Base-by-base conservation (phyloP, 2,797 vertebrate genomes). In the Clarias platycephalus region DNA sequence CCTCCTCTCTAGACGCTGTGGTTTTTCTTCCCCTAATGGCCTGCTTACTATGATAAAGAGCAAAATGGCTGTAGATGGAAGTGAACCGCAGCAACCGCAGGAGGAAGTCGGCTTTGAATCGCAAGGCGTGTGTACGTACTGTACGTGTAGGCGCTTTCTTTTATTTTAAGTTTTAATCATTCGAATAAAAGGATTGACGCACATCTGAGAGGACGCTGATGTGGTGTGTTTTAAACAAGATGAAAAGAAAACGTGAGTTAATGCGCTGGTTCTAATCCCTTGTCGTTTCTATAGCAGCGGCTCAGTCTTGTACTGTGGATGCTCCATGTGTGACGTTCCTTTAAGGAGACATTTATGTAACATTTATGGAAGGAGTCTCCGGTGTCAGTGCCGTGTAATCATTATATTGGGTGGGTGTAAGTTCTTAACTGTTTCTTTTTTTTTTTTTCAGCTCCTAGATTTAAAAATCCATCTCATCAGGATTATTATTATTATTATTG, bases 1-100 rank as follows among this genome's bases (percentile, higher is more conserved):
- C 76, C 18, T 63, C 4, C 24, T 71, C 57, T 34, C 12, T 44
- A 31, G 77, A 72, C 13, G 20, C 18, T 67, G 84, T 64, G 84
- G 31, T 58, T 75, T 75, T 12, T 16, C 18, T 4, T 63, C 28
- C 68, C 5, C 58, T 85, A 85, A 85, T 85, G 78, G 31, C 26
- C 28, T 28, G 63, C 28, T 71, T 64, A 55, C 58, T 55, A 68
- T n/a, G 6, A 1, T 66, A 58, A 10, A 34, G 22, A 53, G 55
- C 62, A 44, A 70, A 49, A 79, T 62, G 55, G 55, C 26, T 63
- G n/a, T n/a, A 31, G 66, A 80, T 37, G 68, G 68, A 57, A 63
- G 40, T 74, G 44, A 44, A 77, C 62, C 31, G 2, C 82, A 76
- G 26, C 26, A 55, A 76, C 60, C 62, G 12, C 82, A 78, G 63